Evolutionary conservation across 2,113 vertebrate species (phyloP), one percentile per base, ranked within the genome.

Genomic region (Oryzias javanicus): DNA sequence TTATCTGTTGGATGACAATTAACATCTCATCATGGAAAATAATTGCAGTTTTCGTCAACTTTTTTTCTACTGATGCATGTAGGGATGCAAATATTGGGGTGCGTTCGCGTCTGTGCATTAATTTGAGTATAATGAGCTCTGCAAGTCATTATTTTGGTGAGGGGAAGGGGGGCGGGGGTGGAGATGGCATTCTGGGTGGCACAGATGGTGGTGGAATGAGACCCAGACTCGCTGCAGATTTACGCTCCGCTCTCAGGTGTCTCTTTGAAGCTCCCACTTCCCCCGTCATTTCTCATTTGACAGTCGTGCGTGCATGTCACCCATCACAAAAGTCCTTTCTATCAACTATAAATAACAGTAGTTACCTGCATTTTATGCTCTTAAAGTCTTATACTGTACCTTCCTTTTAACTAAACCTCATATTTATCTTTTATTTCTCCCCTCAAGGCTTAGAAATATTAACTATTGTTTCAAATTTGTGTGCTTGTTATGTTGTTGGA

Each of bases 181-280:
- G 67, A 35, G 60, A 79, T 14, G 60, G 50, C 5, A 24, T 47
- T 72, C 47, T 69, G 73, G 70, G 66, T 64, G 73, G 80, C 80
- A 85, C 85, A 88, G 82, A 88, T 84, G 80, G 80, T 49, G 72
- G 47, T 42, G 59, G 75, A 88, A 76, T 74, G 71, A 78, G 70
- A 72, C 78, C 50, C 40, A 10, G 35, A 42, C 61, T 75, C 60
- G 24, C 69, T 72, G 73, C 58, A 80, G 74, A 87, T 89, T 84
- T 79, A 78, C 55, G 20, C 56, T 62, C 47, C 73, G 72, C 71
- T 82, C 60, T 61, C 40, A 45, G 71, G 80, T 70, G 51, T 77
- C 62, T 65, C 56, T 67, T 62, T 63, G 46, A 20, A 45, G 68
- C 59, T 42, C 49, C 60, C 16, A 5, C 19, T 46, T 46, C 44